phyloP scores from a whole-genome alignment of 2,797 vertebrate genomes.

The Phrynocephalus vlangalii region DNA sequence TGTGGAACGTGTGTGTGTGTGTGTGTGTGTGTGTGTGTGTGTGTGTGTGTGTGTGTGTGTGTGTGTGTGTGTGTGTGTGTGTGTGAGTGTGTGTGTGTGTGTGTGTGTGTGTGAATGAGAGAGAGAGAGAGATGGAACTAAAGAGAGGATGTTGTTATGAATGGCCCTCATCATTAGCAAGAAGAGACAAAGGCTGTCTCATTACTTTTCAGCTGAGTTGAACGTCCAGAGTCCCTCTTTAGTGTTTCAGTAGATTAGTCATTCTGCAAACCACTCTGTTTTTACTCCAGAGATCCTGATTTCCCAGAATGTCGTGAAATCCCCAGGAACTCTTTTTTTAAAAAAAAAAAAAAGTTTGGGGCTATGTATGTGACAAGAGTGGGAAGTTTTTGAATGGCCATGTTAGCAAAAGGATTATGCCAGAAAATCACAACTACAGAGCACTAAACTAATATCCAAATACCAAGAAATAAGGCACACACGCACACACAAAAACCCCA shows the following conservation, averaged over 20 bases:
- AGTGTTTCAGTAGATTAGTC: constrained; percentile 2
- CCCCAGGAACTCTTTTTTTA: background rate
- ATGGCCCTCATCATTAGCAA: constrained; percentile 20
- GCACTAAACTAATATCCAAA: too few relatives aligned
- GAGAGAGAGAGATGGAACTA: background rate
- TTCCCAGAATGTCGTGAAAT: background rate
- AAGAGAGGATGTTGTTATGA: background rate
- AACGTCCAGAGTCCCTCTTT: background rate
- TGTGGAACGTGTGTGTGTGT: background rate
- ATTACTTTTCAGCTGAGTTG: constrained; percentile 12
- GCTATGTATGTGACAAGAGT: background rate
- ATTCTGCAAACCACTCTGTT: background rate
- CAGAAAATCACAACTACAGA: background rate
- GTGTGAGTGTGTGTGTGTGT: background rate
- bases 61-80: background rate
- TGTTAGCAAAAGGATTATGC: background rate
- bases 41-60: background rate
- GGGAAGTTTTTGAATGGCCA: background rate
- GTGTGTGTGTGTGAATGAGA: background rate
- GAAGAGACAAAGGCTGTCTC: constrained; percentile 13
- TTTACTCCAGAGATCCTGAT: background rate
- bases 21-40: background rate
- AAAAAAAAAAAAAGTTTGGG: background rate
- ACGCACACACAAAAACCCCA: background rate
- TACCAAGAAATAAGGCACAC: too few relatives aligned